Evolutionary conservation across 2,888 invertebrate species (phyloP), one percentile per base, ranked within the genome.

Genomic region (Macaria liturata): DNA sequence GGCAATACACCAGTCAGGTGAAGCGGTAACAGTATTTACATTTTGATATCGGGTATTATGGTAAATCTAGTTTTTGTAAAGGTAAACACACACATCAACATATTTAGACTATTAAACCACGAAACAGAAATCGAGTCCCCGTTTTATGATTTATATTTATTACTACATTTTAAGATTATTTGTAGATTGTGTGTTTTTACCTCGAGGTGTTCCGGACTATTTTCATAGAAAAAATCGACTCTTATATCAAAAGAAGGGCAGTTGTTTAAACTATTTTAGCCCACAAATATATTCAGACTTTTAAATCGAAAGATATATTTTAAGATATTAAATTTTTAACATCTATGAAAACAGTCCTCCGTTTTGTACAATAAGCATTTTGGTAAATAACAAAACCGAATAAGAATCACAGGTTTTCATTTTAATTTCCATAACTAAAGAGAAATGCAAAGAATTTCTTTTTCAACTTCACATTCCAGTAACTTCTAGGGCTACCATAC

Each of bases 381-480:
- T 7, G 49, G 37, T 50, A 66, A 74, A 81, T 80, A 80, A 80
- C 78, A 85, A 80, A 79, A 80, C 79, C 69, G 64, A 71, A 71
- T 86, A 86, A 84, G 87, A 90, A 91, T 91, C 91, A 91, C 91
- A 91, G 91, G 86, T 90, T 88, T 84, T 77, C 72, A 71, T 86
- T 88, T 88, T 87, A 86, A 84, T 87, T 90, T 86, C 83, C 78
- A 76, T 87, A 91, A 90, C 88, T 90, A 89, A 89, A 90, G 76
- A 84, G 89, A 91, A 91, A 90, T 91, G 91, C 89, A 90, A 89
- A 88, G 86, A 84, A 81, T 89, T 54, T 49, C 32, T 32, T 40
- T 34, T 44, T 40, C 34, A 46, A 55, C 59, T 60, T 60, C 80
- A 88, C 91, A 91, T 83, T 90, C 81, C 84, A 81, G 84, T 86